Base-by-base conservation (phyloP, 1,140 invertebrate species). In the Euwallacea fornicatus region DNA sequence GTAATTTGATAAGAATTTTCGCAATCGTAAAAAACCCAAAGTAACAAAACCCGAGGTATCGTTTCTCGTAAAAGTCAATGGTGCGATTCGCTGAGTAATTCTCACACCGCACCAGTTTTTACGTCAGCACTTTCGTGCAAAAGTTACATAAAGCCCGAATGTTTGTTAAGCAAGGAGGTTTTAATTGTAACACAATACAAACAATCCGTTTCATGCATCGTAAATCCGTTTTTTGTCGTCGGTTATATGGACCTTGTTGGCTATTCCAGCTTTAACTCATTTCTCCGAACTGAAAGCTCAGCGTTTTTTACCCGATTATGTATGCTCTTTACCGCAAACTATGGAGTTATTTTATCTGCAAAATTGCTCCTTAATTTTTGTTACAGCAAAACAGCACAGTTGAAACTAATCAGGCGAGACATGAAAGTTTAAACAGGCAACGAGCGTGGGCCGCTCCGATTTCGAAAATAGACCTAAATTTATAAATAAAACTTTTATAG, bases 401-500 rank as follows among this genome's bases (percentile, higher is more conserved):
- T 46, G 44, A 16, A 16, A 13, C 60, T 11, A 16, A 33, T 54
- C 47, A 66, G 42, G 33, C 47, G 21, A 42, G 46, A 11, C 50
- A 55, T 66, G 53, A 66, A 66, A 66, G 15, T 53, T 66, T 53
- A 66, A 66, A 50, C 63, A 66, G 55, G 15, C 46, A 33, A 41
- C 47, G 10, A 16, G 63, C 63, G 63, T 66, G 42, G 63, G 63
- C 47, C 33, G 50, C 63, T 43, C 11, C 47, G 50, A 55, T 55
- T 66, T 54, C 63, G 63, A 66, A 66, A 66, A 66, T 66, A 66
- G 63, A 41, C 43, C 33, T 21, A 66, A 66, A 66, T 55, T 66
- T 66, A 66, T 66, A 66, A 66, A 66, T 66, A 66, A 66, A 66
- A 66, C 63, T 66, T 66, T 66, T 54, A 66, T 66, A 54, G 47